Conservation (phyloP, 2,888 invertebrate species). For the Xestia ashworthii region DNA sequence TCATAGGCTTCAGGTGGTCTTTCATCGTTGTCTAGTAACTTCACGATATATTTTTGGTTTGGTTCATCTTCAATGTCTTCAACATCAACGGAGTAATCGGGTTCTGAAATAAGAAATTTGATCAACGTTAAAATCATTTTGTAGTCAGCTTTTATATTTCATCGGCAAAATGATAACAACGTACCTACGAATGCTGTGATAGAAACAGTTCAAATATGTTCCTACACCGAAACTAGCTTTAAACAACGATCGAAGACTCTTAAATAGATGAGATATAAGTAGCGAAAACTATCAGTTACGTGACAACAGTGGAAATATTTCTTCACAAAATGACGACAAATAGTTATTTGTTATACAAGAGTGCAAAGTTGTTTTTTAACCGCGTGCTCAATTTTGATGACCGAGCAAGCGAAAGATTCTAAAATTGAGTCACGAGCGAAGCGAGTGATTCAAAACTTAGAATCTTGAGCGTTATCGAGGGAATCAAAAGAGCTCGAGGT, state of each 20-base stretch:
- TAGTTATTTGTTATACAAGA: no score
- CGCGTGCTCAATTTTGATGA: no score
- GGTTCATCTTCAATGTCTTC: slow-evolving; percentile 83
- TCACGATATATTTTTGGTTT: slow-evolving; percentile 82
- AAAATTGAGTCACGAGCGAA: no score
- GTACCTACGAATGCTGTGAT: background rate
- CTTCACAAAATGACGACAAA: background rate
- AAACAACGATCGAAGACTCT: no score
- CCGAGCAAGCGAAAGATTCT: no score
- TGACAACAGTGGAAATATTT: background rate
- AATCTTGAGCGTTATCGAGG: no score
- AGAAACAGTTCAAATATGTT: no score
- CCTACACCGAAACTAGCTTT: no score
- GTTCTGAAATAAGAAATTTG: slow-evolving; percentile 75
- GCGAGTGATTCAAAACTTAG: no score
- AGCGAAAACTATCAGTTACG: background rate
- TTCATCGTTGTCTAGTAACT: slow-evolving; percentile 83
- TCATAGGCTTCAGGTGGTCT: slow-evolving; percentile 89
- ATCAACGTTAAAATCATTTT: background rate
- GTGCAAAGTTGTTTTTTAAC: no score
- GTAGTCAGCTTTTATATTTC: background rate
- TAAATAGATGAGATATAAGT: background rate
- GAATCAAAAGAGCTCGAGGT: no score
- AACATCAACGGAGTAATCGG: slow-evolving; percentile 82
- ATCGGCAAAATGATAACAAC: background rate